phyloP scores from a whole-genome alignment of 2,888 invertebrate genomes.

The Cotesia congregata region DNA sequence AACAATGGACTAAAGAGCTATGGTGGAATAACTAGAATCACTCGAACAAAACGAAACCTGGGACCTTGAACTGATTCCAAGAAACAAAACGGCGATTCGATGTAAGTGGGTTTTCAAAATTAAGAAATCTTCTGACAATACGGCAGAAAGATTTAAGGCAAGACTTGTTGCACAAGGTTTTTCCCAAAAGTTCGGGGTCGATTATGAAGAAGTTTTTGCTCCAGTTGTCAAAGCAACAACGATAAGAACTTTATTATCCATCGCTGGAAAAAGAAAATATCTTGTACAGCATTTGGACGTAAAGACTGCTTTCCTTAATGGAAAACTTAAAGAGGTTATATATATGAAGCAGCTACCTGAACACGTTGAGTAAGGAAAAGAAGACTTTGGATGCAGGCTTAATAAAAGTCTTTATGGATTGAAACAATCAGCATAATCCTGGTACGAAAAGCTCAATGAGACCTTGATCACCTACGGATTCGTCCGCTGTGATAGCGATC shows the following conservation, averaged over 20 bases:
- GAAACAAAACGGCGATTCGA: neutral
- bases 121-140: neutral
- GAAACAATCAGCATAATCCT: conserved; percentile 23
- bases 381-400: neutral
- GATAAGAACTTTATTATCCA: conserved; percentile 46
- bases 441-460: conserved; percentile 43
- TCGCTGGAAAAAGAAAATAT: conserved; percentile 45
- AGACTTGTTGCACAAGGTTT: conserved; percentile 54
- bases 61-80: conserved; percentile 2
- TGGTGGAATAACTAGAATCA: conserved; percentile 20
- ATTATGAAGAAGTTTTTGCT: conserved; percentile 49
- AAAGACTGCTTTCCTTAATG: conserved; percentile 53
- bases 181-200: conserved; percentile 47
- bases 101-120: conserved; percentile 22
- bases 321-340: conserved; percentile 51
- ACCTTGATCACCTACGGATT: conserved; percentile 37
- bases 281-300: conserved; percentile 53
- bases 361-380: neutral
- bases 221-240: conserved; percentile 46
- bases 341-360: conserved; percentile 44
- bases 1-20: conserved; percentile 9
- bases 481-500: neutral
- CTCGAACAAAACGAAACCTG: conserved; percentile 19
- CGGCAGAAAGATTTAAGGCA: conserved; percentile 42
- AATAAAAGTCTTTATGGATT: conserved; percentile 10